Base-by-base conservation (phyloP, 2,888 invertebrate genomes). In the Rotaria socialis region DNA sequence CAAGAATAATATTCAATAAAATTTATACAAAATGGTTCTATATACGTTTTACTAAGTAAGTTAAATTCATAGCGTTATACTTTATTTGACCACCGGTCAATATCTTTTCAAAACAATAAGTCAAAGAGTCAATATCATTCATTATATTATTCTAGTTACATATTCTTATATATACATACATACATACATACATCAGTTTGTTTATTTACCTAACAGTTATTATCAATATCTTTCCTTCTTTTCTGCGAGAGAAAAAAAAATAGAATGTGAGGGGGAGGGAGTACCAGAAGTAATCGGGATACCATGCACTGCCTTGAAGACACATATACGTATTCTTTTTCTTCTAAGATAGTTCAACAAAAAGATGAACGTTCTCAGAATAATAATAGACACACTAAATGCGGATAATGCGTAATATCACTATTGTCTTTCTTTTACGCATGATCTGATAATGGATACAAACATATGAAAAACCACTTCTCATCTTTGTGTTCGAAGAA, bases 121-220 rank as follows among this genome's bases (percentile, higher is more conserved):
- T 1, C 16, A 67, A 67, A 35, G 35, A 67, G 19, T 35, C 67
- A 67, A 67, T 67, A 67, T 67, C 67, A 67, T 67, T 67, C 16
- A 67, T 67, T 35, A 67, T 67, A 41, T 67, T 67, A 67, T 67
- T 67, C 35, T 67, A 67, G 67, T 41, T 67, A 35, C 67, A 67
- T 67, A 67, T 67, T 67, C 67, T 67, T 11, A 27, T 35, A 67
- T 35, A 67, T 35, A 35, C 35, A 35, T 35, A 35, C 2, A 35
- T n/a, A 60, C n/a, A 60, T 60, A 4, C 27, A 67, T 35, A 67
- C 67, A 67, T 67, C 67, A 67, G 67, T 67, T 67, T 67, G 67
- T 67, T 67, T 67, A 67, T 67, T 67, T 67, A 67, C 67, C 67
- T 67, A 67, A 67, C 67, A 67, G 67, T 27, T 67, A 67, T 67